Conservation (phyloP, 2,888 invertebrate species). For the Lasioglossum pauxillum region DNA sequence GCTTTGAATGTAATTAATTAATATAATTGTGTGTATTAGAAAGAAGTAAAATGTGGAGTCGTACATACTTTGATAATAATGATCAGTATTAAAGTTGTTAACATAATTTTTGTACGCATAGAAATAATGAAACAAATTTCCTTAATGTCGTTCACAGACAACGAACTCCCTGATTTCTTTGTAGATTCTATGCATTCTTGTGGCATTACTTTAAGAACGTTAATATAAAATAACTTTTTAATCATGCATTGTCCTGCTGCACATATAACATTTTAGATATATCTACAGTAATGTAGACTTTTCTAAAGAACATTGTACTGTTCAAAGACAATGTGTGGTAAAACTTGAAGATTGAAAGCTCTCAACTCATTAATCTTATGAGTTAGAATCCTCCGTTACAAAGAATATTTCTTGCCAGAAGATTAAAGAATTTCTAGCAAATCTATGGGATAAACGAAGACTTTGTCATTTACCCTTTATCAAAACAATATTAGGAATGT, state of each 20-base stretch:
- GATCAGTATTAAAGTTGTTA: conserved; percentile 18
- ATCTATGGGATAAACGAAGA: conserved; percentile 66
- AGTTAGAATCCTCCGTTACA: conserved; percentile 49
- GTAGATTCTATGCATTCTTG: conserved; percentile 42
- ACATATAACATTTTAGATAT: conserved; percentile 38
- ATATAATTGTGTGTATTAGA: conserved; percentile 25
- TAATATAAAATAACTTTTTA: conserved; percentile 57
- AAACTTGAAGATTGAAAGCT: conserved; percentile 60
- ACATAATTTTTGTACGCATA: conserved; percentile 18
- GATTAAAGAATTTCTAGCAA: conserved; percentile 53
- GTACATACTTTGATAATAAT: conserved; percentile 31
- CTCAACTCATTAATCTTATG: conserved; percentile 69
- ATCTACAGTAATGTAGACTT: conserved; percentile 41
- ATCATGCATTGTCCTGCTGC: conserved; percentile 41
- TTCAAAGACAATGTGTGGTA: conserved; percentile 50
- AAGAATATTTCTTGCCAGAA: conserved; percentile 53
- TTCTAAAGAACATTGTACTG: conserved; percentile 58
- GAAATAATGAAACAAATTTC: conserved; percentile 33
- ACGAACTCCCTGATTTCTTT: conserved; percentile 43
- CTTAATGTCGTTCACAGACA: conserved; percentile 34
- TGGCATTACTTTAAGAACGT: conserved; percentile 51
- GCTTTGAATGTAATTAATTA: conserved; percentile 17
- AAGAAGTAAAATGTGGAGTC: conserved; percentile 26
- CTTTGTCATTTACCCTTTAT: conserved; percentile 65
- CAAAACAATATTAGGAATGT: conserved; percentile 72